Percentiles rank a stretch among this genome's conserved stretches.
phyloP scores from a whole-genome alignment of 1,140 invertebrate species.

The Caligus rogercresseyi region DNA sequence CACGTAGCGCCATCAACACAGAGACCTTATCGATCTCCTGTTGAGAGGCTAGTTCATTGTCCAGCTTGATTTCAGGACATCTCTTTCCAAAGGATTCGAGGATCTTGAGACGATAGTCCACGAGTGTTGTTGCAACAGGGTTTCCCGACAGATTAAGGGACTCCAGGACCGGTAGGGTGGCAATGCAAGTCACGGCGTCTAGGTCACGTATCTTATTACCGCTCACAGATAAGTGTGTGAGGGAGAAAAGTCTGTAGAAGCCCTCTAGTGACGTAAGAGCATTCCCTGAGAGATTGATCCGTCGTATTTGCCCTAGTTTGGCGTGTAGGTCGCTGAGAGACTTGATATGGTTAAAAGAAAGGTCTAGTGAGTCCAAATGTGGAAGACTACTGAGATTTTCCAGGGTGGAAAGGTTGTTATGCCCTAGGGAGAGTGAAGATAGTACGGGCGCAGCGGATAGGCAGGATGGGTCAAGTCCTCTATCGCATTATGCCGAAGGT shows the following conservation, averaged over 20 bases:
- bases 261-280: background rate
- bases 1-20: conserved; percentile 17
- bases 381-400: conserved; percentile 8
- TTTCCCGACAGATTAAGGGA: conserved; percentile 11
- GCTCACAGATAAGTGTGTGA: conserved; percentile 6
- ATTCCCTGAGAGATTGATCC: conserved; percentile 6
- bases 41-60: conserved; percentile 17
- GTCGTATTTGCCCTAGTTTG: conserved; percentile 14
- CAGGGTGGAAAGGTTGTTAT: background rate
- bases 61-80: conserved; percentile 13
- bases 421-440: background rate
- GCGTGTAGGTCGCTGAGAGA: conserved; percentile 9
- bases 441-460: background rate
- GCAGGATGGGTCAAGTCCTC: background rate
- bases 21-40: conserved; percentile 17
- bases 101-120: conserved; percentile 15
- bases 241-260: conserved; percentile 9
- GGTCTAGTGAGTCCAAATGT: background rate
- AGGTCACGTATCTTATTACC: conserved; percentile 10
- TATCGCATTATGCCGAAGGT: background rate
- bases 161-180: conserved; percentile 10
- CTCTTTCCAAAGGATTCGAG: conserved; percentile 15
- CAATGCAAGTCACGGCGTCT: background rate
- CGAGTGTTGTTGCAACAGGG: conserved; percentile 9
- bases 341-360: conserved; percentile 5